A percentile compares a stretch with the other conserved stretches of the same genome.
Conservation (phyloP, 2,113 vertebrate species). For the Herpailurus yagouaroundi region DNA sequence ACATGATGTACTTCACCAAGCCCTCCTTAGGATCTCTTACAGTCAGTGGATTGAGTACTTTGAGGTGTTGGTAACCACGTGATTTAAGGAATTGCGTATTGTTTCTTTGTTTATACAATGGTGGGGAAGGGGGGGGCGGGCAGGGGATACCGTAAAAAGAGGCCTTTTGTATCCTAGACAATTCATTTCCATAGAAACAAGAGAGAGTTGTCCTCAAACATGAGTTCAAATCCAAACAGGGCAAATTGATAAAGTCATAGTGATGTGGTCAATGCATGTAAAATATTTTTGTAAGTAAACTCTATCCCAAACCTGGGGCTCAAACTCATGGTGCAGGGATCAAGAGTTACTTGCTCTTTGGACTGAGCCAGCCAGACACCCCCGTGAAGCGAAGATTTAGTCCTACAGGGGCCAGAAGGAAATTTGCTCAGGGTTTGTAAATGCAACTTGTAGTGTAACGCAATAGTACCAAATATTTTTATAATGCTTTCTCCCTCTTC, state of each 20-base stretch:
- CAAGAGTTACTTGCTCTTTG: not conserved
- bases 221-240: not conserved
- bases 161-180: not conserved
- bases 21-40: not conserved
- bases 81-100: not conserved
- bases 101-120: not conserved
- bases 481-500: not conserved
- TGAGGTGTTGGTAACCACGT: not conserved
- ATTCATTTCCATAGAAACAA: not conserved
- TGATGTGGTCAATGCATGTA: not conserved
- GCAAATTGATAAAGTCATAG: not conserved
- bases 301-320: not conserved
- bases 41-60: not conserved
- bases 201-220: not conserved
- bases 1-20: too few species aligned
- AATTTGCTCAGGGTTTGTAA: not conserved
- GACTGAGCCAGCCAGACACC: not conserved
- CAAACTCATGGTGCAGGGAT: not conserved
- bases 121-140: too few species aligned
- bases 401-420: not conserved
- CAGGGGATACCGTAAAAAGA: not conserved
- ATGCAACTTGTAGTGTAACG: not conserved
- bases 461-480: not conserved
- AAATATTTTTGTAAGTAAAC: not conserved
- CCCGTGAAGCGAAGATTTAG: not conserved